Evolutionary conservation across 2,888 invertebrate genomes (phyloP).

Genomic region (Sarcophaga variegata): DNA sequence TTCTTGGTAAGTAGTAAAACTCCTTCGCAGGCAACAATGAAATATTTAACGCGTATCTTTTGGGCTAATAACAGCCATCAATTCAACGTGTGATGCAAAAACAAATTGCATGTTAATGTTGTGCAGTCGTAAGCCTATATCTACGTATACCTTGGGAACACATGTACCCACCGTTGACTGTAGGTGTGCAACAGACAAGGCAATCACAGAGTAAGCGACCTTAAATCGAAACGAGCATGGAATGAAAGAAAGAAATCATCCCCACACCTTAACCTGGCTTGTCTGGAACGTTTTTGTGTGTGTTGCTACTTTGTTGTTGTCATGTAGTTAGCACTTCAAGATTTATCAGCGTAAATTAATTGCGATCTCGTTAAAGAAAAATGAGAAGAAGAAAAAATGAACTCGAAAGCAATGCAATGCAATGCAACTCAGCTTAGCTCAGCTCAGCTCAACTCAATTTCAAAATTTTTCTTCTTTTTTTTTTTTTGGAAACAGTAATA

Average conservation of each 20-base stretch:
- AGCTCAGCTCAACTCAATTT: too few relatives aligned
- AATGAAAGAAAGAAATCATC: conserved; percentile 19
- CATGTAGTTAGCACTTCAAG: conserved; percentile 82
- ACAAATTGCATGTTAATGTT: conserved; percentile 80
- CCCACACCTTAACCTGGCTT: conserved; percentile 52
- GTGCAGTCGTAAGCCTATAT: conserved; percentile 5
- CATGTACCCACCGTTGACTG: conserved; percentile 20
- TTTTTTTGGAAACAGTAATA: neutral
- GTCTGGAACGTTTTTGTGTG: conserved; percentile 37
- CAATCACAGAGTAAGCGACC: conserved; percentile 55
- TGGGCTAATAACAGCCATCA: conserved; percentile 80
- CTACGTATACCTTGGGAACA: neutral
- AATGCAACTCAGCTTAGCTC: too few relatives aligned
- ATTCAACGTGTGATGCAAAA: conserved; percentile 75
- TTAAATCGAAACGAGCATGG: conserved; percentile 32
- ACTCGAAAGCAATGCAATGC: too few relatives aligned
- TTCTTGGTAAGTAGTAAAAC: too few relatives aligned
- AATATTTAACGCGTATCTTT: conserved; percentile 75
- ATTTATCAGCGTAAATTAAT: conserved; percentile 82
- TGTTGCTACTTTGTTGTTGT: conserved; percentile 81
- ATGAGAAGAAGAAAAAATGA: too few relatives aligned
- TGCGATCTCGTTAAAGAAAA: conserved; percentile 78
- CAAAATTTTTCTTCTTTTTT: too few relatives aligned
- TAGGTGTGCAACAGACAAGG: conserved; percentile 52
- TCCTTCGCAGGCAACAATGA: conserved; percentile 39